Percentiles rank a stretch among this genome's conserved stretches.
These are phyloP conservation scores for Sebastes diaconus DNA, from an alignment of 2,797 vertebrate species.

Conservation along the genomic window DNA sequence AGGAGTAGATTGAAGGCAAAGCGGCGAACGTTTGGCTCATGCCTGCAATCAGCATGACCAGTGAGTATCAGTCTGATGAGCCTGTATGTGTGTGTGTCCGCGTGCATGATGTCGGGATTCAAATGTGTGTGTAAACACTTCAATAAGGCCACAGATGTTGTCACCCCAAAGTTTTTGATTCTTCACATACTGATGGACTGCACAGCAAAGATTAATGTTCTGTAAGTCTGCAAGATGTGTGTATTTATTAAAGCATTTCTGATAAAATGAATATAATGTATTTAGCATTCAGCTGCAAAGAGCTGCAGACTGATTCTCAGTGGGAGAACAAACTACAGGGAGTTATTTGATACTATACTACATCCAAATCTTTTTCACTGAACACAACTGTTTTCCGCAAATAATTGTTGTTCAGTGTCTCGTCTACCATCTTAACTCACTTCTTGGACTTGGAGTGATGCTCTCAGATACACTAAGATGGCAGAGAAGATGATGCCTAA, in stretches of 20 bases:
- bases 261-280: background rate
- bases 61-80: constrained; percentile 42
- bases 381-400: background rate
- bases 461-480: background rate
- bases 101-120: background rate
- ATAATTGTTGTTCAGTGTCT: background rate
- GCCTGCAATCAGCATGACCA: constrained; percentile 47
- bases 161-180: background rate
- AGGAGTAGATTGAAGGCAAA: constrained; percentile 42
- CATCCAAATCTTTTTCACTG: background rate
- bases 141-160: background rate
- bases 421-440: background rate
- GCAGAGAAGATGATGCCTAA: too few relatives aligned
- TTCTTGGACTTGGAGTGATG: background rate
- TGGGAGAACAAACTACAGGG: background rate
- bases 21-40: constrained; percentile 18
- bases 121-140: background rate
- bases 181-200: background rate
- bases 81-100: background rate
- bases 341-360: background rate
- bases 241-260: background rate
- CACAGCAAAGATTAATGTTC: background rate
- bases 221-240: background rate
- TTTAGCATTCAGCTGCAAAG: background rate
- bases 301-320: background rate